Evolutionary conservation across 1,140 invertebrate species (phyloP).

Genomic region (Ostrea edulis): DNA sequence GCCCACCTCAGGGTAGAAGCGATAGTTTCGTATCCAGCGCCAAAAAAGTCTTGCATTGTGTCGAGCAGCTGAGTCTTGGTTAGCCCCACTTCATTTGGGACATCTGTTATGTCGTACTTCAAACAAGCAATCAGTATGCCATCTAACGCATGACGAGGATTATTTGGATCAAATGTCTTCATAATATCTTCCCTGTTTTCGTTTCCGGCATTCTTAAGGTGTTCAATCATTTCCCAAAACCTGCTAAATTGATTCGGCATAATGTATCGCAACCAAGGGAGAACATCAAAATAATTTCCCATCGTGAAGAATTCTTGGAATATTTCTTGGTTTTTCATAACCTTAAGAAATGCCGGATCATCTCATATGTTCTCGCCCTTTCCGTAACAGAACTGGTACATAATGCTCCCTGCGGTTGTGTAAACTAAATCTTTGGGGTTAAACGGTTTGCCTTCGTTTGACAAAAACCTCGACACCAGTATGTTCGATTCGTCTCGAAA

Average conservation of each 20-base stretch:
- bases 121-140: slow-evolving; percentile 36
- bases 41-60: slow-evolving; percentile 86
- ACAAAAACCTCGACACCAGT: slow-evolving; percentile 46
- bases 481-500: slow-evolving; percentile 53
- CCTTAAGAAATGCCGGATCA: slow-evolving; percentile 47
- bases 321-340: slow-evolving; percentile 44
- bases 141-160: slow-evolving; percentile 46
- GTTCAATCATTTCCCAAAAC: slow-evolving; percentile 40
- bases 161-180: slow-evolving; percentile 2
- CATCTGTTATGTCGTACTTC: neutral
- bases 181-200: neutral
- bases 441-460: slow-evolving; percentile 47
- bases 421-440: slow-evolving; percentile 48
- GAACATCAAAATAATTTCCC: slow-evolving; percentile 57
- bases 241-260: slow-evolving; percentile 34
- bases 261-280: slow-evolving; percentile 55
- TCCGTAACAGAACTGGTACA: slow-evolving; percentile 61
- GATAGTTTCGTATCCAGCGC: slow-evolving; percentile 92
- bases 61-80: slow-evolving; percentile 11
- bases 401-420: slow-evolving; percentile 55
- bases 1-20: slow-evolving; percentile 85
- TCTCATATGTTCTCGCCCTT: slow-evolving; percentile 49
- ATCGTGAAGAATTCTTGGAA: slow-evolving; percentile 52
- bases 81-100: neutral
- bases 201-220: neutral